Evolutionary conservation across 1,140 invertebrate genomes (phyloP).

Genomic region (Watersipora subatra): DNA sequence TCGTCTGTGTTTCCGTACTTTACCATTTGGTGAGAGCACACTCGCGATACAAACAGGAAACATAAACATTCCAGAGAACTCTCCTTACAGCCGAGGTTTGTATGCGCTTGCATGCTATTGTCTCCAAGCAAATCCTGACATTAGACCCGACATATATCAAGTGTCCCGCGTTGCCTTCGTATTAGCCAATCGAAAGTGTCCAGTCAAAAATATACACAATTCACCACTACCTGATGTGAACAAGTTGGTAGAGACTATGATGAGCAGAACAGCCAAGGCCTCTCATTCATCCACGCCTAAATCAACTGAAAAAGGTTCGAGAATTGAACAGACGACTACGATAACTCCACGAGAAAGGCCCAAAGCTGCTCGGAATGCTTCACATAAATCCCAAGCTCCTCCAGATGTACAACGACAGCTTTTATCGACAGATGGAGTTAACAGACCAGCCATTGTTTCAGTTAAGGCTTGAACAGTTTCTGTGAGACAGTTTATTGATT

Average conservation of each 20-base stretch:
- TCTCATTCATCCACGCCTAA: constrained; percentile 14
- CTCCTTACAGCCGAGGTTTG: constrained; percentile 51
- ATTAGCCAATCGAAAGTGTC: constrained; percentile 58
- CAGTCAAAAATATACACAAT: constrained; percentile 62
- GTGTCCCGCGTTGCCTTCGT: constrained; percentile 65
- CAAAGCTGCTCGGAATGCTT: constrained; percentile 42
- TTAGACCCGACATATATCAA: constrained; percentile 77
- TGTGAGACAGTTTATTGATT: no score
- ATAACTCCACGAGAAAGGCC: constrained; percentile 71
- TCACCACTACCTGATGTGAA: background rate
- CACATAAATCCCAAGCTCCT: no score
- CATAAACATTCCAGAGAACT: constrained; percentile 71
- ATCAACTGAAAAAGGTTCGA: constrained; percentile 28
- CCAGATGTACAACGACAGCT: no score
- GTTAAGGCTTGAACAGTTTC: no score
- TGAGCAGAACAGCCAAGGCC: constrained; percentile 10
- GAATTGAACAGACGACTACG: constrained; percentile 56
- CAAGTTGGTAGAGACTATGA: constrained; percentile 34
- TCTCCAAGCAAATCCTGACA: constrained; percentile 66
- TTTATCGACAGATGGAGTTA: no score
- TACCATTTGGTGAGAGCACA: constrained; percentile 85
- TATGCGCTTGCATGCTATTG: constrained; percentile 53
- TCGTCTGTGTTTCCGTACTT: constrained; percentile 77
- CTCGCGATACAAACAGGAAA: constrained; percentile 82
- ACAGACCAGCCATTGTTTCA: no score